These are phyloP conservation scores for Apoderus coryli DNA, from an alignment of 2,888 invertebrate genomes.

Conservation along the genomic window DNA sequence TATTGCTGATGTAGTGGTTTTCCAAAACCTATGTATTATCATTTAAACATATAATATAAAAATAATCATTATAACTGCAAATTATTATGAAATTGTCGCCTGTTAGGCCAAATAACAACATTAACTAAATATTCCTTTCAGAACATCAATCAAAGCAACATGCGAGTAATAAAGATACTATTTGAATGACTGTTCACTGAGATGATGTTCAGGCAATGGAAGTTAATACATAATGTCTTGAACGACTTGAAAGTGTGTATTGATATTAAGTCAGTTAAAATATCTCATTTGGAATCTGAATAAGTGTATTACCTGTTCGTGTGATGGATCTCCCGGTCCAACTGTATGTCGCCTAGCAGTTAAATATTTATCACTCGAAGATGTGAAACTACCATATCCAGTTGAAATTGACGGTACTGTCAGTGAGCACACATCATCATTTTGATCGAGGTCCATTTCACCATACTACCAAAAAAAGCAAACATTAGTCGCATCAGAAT, in stretches of 20 bases:
- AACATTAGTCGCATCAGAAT: too few relatives aligned
- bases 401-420: slow-evolving; percentile 25
- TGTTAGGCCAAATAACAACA: too few relatives aligned
- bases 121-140: too few relatives aligned
- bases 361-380: slow-evolving; percentile 34
- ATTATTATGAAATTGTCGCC: too few relatives aligned
- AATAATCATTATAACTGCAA: too few relatives aligned
- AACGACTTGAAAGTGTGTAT: slow-evolving; percentile 34
- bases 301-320: slow-evolving; percentile 44
- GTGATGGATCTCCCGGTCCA: slow-evolving; percentile 80
- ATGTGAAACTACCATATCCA: slow-evolving; percentile 23
- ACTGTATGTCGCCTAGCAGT: slow-evolving; percentile 81
- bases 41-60: too few relatives aligned
- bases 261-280: too few relatives aligned
- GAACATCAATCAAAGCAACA: too few relatives aligned
- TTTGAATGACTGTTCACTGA: too few relatives aligned
- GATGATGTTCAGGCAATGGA: slow-evolving; percentile 4
- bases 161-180: too few relatives aligned
- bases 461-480: slow-evolving; percentile 34
- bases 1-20: slow-evolving; percentile 35
- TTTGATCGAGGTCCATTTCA: slow-evolving; percentile 36
- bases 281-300: too few relatives aligned
- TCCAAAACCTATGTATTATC: slow-evolving; percentile 32
- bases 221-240: slow-evolving; percentile 2
- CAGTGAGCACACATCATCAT: slow-evolving; percentile 27